These are phyloP conservation scores for Cottus gobio DNA, from an alignment of 2,113 vertebrate species.

Conservation along the genomic window DNA sequence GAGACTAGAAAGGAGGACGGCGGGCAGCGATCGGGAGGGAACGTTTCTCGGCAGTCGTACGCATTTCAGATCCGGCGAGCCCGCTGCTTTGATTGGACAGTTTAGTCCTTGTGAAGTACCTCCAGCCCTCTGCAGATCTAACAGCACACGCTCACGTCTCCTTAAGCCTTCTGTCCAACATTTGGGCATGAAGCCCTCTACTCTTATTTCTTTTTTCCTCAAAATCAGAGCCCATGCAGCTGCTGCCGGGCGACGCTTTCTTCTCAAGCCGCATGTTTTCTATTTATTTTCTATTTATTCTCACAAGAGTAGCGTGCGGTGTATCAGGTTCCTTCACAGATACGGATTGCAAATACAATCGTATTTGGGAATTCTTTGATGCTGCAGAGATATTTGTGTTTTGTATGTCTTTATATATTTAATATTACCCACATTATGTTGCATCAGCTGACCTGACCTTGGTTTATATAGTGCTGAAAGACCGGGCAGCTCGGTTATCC, in stretches of 20 bases:
- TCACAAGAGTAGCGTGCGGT: neutral
- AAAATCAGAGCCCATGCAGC: constrained; percentile 17
- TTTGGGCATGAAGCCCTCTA: constrained; percentile 35
- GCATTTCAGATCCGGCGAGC: constrained; percentile 19
- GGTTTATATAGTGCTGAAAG: constrained; percentile 1
- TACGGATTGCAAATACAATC: neutral
- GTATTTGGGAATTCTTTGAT: constrained; percentile 1
- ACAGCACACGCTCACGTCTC: constrained; percentile 41
- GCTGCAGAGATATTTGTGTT: neutral
- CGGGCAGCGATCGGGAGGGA: neutral
- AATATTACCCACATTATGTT: constrained; percentile 1
- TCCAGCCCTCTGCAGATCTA: constrained; percentile 37
- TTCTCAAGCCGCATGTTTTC: constrained; percentile 28
- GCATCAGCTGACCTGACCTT: neutral
- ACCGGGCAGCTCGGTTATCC: constrained; percentile 22
- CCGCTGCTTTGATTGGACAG: constrained; percentile 36
- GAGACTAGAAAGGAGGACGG: neutral
- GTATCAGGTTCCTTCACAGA: constrained; percentile 18
- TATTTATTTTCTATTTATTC: constrained; percentile 20
- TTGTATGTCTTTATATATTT: neutral
- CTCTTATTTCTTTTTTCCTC: neutral
- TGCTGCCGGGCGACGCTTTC: constrained; percentile 5
- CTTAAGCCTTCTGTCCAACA: constrained; percentile 21
- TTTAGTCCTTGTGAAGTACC: constrained; percentile 29
- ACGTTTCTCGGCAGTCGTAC: neutral